A percentile compares a stretch with the other conserved stretches of the same genome.
Evolutionary conservation across 1,140 invertebrate species (phyloP).

Genomic region (Aleiodes sp.): DNA sequence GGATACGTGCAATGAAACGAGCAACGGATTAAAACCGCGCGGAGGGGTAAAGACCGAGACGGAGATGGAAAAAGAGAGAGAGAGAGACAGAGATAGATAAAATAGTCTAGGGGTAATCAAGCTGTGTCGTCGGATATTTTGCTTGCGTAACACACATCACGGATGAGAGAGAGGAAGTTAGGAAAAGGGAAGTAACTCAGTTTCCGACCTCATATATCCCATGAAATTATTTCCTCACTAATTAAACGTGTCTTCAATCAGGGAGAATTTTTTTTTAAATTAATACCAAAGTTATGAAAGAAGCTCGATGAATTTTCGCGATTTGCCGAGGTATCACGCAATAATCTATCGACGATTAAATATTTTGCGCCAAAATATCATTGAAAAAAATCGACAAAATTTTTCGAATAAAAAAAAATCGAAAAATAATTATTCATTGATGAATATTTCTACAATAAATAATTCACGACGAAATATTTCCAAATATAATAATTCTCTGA

Average conservation of each 20-base stretch:
- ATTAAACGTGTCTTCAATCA: not conserved
- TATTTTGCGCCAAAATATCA: too few species aligned
- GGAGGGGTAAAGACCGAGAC: not conserved
- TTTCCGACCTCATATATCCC: not conserved
- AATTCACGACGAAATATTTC: too few species aligned
- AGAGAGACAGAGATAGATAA: slow-evolving; percentile 38
- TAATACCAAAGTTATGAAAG: too few species aligned
- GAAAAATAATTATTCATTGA: too few species aligned
- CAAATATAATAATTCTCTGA: too few species aligned
- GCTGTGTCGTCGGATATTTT: slow-evolving; percentile 25
- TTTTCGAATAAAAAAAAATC: too few species aligned
- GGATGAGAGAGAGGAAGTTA: not conserved
- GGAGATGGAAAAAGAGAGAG: slow-evolving; percentile 29
- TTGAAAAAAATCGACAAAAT: too few species aligned
- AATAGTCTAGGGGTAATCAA: slow-evolving; percentile 25
- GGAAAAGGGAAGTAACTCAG: slow-evolving; percentile 8
- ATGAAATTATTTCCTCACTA: not conserved
- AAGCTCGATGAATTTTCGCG: too few species aligned
- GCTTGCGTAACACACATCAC: slow-evolving; percentile 23
- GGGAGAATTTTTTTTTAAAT: too few species aligned
- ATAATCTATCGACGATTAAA: too few species aligned
- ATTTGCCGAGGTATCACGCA: too few species aligned
- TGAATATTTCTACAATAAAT: too few species aligned
- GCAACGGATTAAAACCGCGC: slow-evolving; percentile 9
- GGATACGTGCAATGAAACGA: slow-evolving; percentile 36